phyloP scores from a whole-genome alignment of 2,113 vertebrate genomes.

The Gorsachius goisagi region DNA sequence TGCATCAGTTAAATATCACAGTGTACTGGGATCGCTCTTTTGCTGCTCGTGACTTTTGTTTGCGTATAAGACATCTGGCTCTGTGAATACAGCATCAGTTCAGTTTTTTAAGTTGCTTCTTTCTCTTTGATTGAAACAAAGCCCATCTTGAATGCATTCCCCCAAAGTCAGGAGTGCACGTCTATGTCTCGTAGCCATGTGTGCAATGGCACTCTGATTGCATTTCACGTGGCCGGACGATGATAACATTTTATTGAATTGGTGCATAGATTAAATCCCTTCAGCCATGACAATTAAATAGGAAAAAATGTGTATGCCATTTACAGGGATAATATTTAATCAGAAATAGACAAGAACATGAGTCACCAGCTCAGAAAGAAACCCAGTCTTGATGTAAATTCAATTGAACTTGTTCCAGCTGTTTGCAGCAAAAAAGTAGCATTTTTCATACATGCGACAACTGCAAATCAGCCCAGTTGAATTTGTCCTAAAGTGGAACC shows the following conservation, averaged over 20 bases:
- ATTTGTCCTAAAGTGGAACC: not conserved
- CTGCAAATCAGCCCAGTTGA: not conserved
- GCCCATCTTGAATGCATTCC: not conserved
- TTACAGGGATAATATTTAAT: conserved; percentile 64
- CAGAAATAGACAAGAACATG: conserved; percentile 60
- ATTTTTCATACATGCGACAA: conserved; percentile 1
- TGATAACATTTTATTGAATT: conserved; percentile 42
- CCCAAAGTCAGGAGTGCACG: not conserved
- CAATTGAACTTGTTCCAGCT: conserved; percentile 51
- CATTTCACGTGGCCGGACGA: not conserved
- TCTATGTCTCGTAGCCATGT: not conserved
- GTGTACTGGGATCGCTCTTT: not conserved
- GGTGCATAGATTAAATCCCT: conserved; percentile 34
- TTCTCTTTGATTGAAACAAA: not conserved
- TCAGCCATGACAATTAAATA: conserved; percentile 59
- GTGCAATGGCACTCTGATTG: not conserved
- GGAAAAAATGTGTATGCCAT: conserved; percentile 23
- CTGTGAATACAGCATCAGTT: not conserved
- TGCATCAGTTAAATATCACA: conserved; percentile 1
- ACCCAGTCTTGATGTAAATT: conserved; percentile 42
- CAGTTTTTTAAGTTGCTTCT: not conserved
- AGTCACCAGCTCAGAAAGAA: conserved; percentile 56
- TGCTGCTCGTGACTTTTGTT: not conserved
- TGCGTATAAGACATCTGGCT: not conserved
- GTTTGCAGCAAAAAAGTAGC: not conserved